Evolutionary conservation across 2,113 vertebrate genomes (phyloP).

Genomic region (Engraulis encrasicolus): DNA sequence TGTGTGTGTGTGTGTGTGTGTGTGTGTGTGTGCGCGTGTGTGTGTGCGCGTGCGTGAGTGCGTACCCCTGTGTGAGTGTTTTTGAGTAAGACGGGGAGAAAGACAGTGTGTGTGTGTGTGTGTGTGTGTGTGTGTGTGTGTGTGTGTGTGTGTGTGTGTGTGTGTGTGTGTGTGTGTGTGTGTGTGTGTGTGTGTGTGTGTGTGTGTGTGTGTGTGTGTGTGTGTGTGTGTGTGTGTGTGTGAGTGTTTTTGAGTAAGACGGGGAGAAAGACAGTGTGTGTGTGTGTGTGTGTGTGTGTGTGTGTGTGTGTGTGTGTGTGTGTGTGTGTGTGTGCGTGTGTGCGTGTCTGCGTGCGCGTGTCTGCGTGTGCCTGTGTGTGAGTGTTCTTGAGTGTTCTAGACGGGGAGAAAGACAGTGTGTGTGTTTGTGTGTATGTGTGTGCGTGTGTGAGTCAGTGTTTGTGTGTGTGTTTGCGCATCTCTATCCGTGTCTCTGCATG

Average conservation of each 20-base stretch:
- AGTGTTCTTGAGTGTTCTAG: too few species aligned
- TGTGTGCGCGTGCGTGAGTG: too few species aligned
- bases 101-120: background rate
- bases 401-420: too few species aligned
- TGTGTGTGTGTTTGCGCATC: background rate
- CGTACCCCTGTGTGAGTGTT: too few species aligned
- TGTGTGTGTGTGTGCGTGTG: background rate
- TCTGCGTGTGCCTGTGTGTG: background rate
- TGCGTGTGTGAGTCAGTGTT: background rate
- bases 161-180: slow-evolving; percentile 1
- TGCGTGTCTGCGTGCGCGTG: background rate
- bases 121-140: background rate
- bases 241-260: too few species aligned
- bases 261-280: too few species aligned
- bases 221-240: background rate
- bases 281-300: background rate
- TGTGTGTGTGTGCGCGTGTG: background rate
- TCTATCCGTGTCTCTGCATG: too few species aligned
- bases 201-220: background rate
- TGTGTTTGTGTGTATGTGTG: background rate
- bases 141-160: background rate
- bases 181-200: background rate
- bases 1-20: background rate
- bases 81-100: too few species aligned
- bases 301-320: background rate